Evolutionary conservation across 1,140 invertebrate species (phyloP).

Genomic region (Dolichoris vasculosae): DNA sequence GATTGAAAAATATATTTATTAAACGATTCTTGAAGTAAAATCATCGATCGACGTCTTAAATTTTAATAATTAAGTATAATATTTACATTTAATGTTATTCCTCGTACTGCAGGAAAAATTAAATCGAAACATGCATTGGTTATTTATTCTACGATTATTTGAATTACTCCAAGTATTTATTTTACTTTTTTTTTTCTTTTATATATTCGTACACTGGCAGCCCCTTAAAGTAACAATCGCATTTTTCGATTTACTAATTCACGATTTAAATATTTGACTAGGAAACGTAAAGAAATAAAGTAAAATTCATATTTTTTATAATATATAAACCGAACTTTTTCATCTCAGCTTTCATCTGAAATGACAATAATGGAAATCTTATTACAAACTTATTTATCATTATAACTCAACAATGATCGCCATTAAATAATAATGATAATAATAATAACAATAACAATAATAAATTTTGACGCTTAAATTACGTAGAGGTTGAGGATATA

Average conservation of each 20-base stretch:
- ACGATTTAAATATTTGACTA: conserved; percentile 39
- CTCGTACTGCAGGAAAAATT: not conserved
- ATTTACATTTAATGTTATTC: not conserved
- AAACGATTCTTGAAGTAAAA: not conserved
- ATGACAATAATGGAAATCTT: conserved; percentile 14
- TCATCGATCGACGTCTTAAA: not conserved
- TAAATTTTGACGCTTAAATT: conserved; percentile 36
- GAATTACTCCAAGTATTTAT: not conserved
- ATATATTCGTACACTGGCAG: conserved; percentile 42
- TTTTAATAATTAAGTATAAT: not conserved
- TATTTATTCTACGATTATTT: not conserved
- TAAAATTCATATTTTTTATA: conserved; percentile 1
- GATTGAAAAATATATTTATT: not conserved
- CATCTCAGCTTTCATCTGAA: not conserved
- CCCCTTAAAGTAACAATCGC: conserved; percentile 47
- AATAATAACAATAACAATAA: conserved; percentile 41
- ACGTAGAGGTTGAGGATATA: conserved; percentile 22
- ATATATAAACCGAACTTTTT: conserved; percentile 7
- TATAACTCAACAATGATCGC: conserved; percentile 28
- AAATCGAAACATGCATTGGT: not conserved
- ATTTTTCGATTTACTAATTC: conserved; percentile 29
- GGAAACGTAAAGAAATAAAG: conserved; percentile 3
- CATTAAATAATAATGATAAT: conserved; percentile 20
- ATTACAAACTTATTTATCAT: conserved; percentile 32
- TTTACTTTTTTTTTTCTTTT: too few relatives aligned